Conservation (phyloP, 2,888 invertebrate species). For the Cryptosula pallasiana region DNA sequence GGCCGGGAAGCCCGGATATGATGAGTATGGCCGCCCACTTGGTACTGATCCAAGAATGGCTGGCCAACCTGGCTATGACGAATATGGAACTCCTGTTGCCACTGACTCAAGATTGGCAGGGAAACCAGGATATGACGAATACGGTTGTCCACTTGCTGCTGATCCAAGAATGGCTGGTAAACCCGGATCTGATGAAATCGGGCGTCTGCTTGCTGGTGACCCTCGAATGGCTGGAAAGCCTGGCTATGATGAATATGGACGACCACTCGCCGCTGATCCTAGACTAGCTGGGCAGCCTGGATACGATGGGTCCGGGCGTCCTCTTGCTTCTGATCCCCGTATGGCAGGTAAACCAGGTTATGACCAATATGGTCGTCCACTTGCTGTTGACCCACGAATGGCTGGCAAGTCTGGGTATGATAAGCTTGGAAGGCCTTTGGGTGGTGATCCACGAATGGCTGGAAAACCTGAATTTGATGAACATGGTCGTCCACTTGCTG, state of each 20-base stretch:
- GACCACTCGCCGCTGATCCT: not conserved
- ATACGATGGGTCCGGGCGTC: not conserved
- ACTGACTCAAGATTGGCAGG: not conserved
- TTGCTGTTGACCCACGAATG: not conserved
- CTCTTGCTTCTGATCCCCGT: not conserved
- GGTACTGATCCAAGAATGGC: not conserved
- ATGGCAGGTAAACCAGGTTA: not conserved
- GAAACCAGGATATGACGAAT: slow-evolving; percentile 5
- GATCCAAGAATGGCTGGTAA: not conserved
- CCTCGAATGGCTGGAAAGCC: slow-evolving; percentile 6
- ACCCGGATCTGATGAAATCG: not conserved
- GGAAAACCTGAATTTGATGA: not conserved
- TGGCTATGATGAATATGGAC: slow-evolving; percentile 3
- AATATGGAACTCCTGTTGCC: not conserved
- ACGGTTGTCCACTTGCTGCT: slow-evolving; percentile 1
- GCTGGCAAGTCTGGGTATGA: not conserved
- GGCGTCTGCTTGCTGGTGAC: not conserved
- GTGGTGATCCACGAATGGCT: not conserved
- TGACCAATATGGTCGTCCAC: not conserved
- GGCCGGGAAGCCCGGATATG: not conserved
- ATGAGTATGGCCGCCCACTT: slow-evolving; percentile 3
- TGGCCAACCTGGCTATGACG: slow-evolving; percentile 1
- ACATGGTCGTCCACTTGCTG: not conserved
- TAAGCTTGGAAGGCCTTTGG: not conserved
- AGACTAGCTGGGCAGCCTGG: not conserved